A percentile compares a stretch with the other conserved stretches of the same genome.
phyloP scores from a whole-genome alignment of 2,888 invertebrate genomes.

The Coecobrya sp. region DNA sequence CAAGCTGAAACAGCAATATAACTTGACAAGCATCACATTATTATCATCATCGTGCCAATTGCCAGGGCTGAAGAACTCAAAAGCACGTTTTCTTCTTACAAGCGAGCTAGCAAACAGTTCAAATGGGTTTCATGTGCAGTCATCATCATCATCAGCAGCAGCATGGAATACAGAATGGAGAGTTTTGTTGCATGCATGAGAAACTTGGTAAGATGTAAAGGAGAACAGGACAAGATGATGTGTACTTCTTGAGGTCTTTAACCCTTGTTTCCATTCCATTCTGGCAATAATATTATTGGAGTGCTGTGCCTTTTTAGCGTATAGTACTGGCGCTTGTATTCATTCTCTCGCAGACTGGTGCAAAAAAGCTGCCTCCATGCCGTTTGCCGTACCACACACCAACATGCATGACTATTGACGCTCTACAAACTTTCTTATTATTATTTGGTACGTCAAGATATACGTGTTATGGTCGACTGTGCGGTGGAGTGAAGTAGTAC shows the following conservation, averaged over 20 bases:
- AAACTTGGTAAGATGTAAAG: conserved; percentile 72
- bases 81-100: conserved; percentile 67
- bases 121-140: conserved; percentile 72
- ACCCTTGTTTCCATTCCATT: conserved; percentile 79
- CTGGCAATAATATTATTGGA: conserved; percentile 64
- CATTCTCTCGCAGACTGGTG: conserved; percentile 18
- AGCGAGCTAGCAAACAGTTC: conserved; percentile 53
- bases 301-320: conserved; percentile 63
- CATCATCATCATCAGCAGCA: conserved; percentile 50
- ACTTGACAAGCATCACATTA: conserved; percentile 51
- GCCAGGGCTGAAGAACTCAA: conserved; percentile 45
- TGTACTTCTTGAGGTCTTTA: conserved; percentile 79
- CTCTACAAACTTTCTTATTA: conserved; percentile 51
- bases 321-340: conserved; percentile 13
- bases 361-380: conserved; percentile 60
- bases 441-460: neutral
- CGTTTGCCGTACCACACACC: conserved; percentile 14
- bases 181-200: conserved; percentile 62
- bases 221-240: conserved; percentile 75
- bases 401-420: conserved; percentile 4
- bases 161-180: conserved; percentile 74
- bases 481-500: conserved; percentile 9
- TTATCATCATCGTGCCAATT: conserved; percentile 42
- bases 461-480: conserved; percentile 19
- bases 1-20: conserved; percentile 64